These are phyloP conservation scores for Conchocele bisecta DNA, from an alignment of 2,888 invertebrate genomes.

Conservation along the genomic window DNA sequence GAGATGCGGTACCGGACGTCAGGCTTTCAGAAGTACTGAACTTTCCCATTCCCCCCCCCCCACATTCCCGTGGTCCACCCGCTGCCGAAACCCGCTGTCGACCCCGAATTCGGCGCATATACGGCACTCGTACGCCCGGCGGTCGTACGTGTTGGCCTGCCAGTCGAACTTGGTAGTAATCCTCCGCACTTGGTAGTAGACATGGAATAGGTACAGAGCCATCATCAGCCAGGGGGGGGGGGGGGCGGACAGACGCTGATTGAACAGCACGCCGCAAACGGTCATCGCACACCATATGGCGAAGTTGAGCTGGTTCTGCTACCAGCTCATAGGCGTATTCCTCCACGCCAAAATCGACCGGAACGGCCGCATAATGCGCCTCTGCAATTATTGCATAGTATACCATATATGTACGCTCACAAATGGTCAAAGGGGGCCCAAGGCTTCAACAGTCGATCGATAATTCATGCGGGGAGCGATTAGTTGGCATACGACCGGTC, in stretches of 20 bases:
- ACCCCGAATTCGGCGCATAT: slow-evolving; percentile 1
- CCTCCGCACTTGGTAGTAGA: not conserved
- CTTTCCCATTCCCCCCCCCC: not conserved
- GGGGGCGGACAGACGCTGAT: not conserved
- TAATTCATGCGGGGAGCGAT: no score
- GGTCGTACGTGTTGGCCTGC: slow-evolving; percentile 9
- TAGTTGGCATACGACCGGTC: no score
- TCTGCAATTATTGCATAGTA: no score
- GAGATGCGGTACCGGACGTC: not conserved
- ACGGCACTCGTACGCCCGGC: not conserved
- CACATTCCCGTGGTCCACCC: not conserved
- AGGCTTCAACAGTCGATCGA: no score
- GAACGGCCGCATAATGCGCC: no score
- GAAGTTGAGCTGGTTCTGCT: slow-evolving; percentile 12
- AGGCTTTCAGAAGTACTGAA: not conserved
- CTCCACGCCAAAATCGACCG: no score
- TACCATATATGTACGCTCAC: no score
- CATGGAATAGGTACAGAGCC: slow-evolving; percentile 1
- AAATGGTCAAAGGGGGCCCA: no score
- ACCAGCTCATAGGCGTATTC: no score
- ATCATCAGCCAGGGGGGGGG: not conserved
- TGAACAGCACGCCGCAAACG: slow-evolving; percentile 12
- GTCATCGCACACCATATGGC: slow-evolving; percentile 15
- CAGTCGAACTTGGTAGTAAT: no score
- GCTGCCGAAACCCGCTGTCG: not conserved